Conservation (phyloP, 2,888 invertebrate species). For the Horisme vitalbata region DNA sequence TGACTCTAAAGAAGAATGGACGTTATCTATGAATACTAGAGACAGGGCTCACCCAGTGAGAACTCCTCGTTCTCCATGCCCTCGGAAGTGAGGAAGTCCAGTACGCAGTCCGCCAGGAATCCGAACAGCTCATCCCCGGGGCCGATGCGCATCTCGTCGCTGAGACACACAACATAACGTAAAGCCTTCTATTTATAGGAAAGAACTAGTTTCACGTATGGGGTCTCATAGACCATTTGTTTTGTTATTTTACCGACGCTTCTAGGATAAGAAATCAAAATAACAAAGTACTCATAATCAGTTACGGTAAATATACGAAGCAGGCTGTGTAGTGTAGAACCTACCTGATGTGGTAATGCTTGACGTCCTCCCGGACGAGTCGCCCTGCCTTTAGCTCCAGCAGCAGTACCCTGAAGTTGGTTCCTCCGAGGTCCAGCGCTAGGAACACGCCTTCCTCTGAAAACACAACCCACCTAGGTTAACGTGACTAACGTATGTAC, state of each 20-base stretch:
- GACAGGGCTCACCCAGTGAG: slow-evolving; percentile 83
- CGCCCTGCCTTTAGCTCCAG: slow-evolving; percentile 83
- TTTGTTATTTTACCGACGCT: no score
- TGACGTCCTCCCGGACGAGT: slow-evolving; percentile 82
- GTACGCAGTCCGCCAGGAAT: slow-evolving; percentile 89
- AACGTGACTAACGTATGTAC: no score
- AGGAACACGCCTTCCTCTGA: slow-evolving; percentile 88
- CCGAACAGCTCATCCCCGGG: slow-evolving; percentile 87
- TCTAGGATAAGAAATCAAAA: no score
- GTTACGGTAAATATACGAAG: no score
- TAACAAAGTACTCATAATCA: no score
- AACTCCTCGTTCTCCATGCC: slow-evolving; percentile 82
- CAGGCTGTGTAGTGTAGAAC: no score
- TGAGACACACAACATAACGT: slow-evolving; percentile 39
- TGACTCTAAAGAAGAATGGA: no score
- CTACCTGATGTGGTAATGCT: slow-evolving; percentile 84
- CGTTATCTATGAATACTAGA: no score
- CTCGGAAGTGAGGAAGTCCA: slow-evolving; percentile 85
- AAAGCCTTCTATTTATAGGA: no score
- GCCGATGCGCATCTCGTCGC: slow-evolving; percentile 84
- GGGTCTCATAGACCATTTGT: no score
- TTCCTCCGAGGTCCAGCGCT: slow-evolving; percentile 91
- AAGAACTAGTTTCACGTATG: no score
- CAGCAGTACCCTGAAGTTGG: slow-evolving; percentile 89
- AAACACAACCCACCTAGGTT: no score